Base-by-base conservation (phyloP, 1,140 invertebrate species). In the Drosophila erecta region DNA sequence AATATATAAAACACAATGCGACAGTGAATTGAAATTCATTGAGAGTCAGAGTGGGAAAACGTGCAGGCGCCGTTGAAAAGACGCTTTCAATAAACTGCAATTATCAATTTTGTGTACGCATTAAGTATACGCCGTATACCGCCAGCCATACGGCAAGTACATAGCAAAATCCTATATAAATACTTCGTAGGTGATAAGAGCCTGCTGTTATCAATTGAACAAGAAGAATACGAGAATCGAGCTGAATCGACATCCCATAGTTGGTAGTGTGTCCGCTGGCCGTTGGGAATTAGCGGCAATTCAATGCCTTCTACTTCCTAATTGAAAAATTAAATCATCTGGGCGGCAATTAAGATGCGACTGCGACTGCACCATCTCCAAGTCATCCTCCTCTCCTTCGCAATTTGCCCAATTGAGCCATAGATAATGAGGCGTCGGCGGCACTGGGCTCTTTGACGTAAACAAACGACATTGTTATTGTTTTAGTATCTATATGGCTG, bases 321-420 rank as follows among this genome's bases (percentile, higher is more conserved):
- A 89, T 89, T 89, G 77, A 80, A 73, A 85, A 89, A 89, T 89
- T 84, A 89, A 90, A 90, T 87, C 71, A 90, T 86, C 80, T 24
- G 76, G 57, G 33, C 66, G 55, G 33, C 70, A 87, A 87, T 86
- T 87, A 87, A 64, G 65, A 53, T 40, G 64, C 53, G 49, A 51
- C 51, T 40, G 64, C 53, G 49, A 51, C 51, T 53, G 46, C 44
- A 40, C 40, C 50, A 49, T 35, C 37, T 46, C 43, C 43, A 46
- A 22, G 12, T 46, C 20, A 17, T 17, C 17, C 1, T 1, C 43
- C 22, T 24, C 46, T 70, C 49, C 62, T 44, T 37, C 5, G 37
- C 20, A 35, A 86, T 87, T 86, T 86, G 69, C 49, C 47, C 83
- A 87, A 87, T 86, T 84, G 62, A 85, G 72, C 69, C 56, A 61